These are phyloP conservation scores for Steinernema hermaphroditum DNA, from an alignment of 2,888 invertebrate species.

Conservation along the genomic window DNA sequence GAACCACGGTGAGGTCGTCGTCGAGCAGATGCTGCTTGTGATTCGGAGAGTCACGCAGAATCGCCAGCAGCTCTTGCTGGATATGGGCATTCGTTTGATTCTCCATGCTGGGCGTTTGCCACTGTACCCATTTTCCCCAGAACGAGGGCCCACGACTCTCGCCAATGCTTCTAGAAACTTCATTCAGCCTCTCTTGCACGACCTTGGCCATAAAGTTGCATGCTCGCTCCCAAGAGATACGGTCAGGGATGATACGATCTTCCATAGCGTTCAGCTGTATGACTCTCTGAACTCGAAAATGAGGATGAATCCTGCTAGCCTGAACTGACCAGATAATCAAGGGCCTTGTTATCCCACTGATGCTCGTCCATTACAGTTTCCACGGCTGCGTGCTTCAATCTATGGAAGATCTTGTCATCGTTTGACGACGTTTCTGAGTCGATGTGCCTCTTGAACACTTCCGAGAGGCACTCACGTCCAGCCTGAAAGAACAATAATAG, in stretches of 20 bases:
- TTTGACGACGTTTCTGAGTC: slow-evolving; percentile 68
- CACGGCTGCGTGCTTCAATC: slow-evolving; percentile 83
- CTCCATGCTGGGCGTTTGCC: slow-evolving; percentile 75
- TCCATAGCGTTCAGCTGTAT: slow-evolving; percentile 92
- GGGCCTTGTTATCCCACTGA: slow-evolving; percentile 86
- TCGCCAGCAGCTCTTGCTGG: slow-evolving; percentile 73
- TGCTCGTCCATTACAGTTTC: slow-evolving; percentile 84
- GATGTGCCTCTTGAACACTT: slow-evolving; percentile 72
- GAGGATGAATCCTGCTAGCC: too few species aligned
- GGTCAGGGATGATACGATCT: slow-evolving; percentile 82
- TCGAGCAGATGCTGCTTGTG: slow-evolving; percentile 69
- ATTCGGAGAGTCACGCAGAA: slow-evolving; percentile 58
- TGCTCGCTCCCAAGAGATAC: slow-evolving; percentile 89
- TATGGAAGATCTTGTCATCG: slow-evolving; percentile 86
- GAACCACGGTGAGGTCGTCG: slow-evolving; percentile 88
- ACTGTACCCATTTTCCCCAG: slow-evolving; percentile 75
- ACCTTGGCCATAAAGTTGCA: slow-evolving; percentile 81
- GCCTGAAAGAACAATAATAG: slow-evolving; percentile 69
- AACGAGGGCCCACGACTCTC: slow-evolving; percentile 82
- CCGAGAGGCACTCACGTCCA: slow-evolving; percentile 81
- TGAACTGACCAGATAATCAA: slow-evolving; percentile 72
- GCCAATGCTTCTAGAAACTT: slow-evolving; percentile 37
- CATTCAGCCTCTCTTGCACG: slow-evolving; percentile 76
- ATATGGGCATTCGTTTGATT: slow-evolving; percentile 78
- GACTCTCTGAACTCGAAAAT: slow-evolving; percentile 80